Evolutionary conservation across 2,888 invertebrate species (phyloP), one percentile per base, ranked within the genome.

Genomic region (Oligia strigilis): DNA sequence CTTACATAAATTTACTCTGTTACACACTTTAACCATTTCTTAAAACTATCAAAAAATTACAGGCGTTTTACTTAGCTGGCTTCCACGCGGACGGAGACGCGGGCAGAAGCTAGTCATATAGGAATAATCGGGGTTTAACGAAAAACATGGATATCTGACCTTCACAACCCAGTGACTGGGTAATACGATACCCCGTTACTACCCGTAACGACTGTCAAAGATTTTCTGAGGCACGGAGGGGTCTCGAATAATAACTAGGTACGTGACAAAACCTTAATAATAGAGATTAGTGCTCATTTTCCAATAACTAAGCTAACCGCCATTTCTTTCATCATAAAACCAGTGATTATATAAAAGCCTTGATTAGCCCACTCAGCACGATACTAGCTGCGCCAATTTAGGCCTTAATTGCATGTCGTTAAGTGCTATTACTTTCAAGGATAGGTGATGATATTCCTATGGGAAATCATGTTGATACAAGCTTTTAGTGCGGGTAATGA

Each of bases 361-460:
- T 75, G n/a, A 86, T 86, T 78, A 72, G 66, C 36, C 62, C 77
- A 60, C 78, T 80, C 75, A 58, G 74, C 62, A 72, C 72, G 66
- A 83, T 78, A 83, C 85, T 80, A 80, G 82, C 84, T 74, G 80
- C 49, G 83, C 65, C 87, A 92, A 91, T 91, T 91, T 87, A 82
- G 71, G 65, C 70, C 81, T 82, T 92, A 91, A 92, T 89, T 83
- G 78, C 82, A 78, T 86, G 75, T 69, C 1, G 77, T 89, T 90
- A 90, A 89, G 86, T 67, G 85, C 67, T 84, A 88, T 90, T 88
- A 87, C 81, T 82, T 81, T 67, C 58, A 78, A 78, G 81, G 81
- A 70, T 81, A 55, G 43, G 49, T 81, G 52, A 90, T 90, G 83
- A 88, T 84, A 75, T 87, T 76, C 89, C 80, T 82, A 78, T 65